Conservation (phyloP, 2,888 invertebrate genomes). For the Brachyopa scutellaris region DNA sequence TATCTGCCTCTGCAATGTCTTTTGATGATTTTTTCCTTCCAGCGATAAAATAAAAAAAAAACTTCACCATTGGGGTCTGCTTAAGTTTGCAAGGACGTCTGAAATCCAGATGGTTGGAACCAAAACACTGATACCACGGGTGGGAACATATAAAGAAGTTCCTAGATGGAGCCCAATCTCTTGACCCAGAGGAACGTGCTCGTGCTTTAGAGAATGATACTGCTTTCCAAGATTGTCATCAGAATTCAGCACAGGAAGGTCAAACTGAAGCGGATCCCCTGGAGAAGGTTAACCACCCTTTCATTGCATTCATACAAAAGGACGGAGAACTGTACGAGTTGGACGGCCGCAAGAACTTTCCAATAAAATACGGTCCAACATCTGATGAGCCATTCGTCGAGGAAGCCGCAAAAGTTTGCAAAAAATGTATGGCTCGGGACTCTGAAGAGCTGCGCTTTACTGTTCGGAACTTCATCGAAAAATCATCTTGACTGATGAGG, state of each 20-base stretch:
- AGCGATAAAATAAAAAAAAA: too few relatives aligned
- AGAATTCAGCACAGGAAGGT: constrained; percentile 93
- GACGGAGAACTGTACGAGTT: constrained; percentile 93
- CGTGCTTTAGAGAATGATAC: constrained; percentile 87
- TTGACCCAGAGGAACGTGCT: constrained; percentile 89
- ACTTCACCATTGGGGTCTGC: too few relatives aligned
- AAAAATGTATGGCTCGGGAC: constrained; percentile 93
- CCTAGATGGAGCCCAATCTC: constrained; percentile 86
- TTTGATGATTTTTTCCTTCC: too few relatives aligned
- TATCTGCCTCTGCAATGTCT: too few relatives aligned
- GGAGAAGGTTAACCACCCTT: constrained; percentile 92
- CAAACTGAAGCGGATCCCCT: constrained; percentile 94
- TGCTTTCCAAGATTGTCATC: constrained; percentile 91
- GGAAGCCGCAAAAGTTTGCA: constrained; percentile 93
- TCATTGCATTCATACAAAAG: constrained; percentile 92
- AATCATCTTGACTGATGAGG: too few relatives aligned
- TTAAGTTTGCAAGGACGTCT: too few relatives aligned
- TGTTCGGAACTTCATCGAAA: too few relatives aligned
- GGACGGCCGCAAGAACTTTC: constrained; percentile 91
- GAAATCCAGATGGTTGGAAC: too few relatives aligned
- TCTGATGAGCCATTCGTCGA: constrained; percentile 88
- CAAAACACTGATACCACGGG: too few relatives aligned
- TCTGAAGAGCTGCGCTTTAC: constrained; percentile 95
- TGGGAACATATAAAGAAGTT: constrained; percentile 93
- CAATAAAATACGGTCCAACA: constrained; percentile 92